These are phyloP conservation scores for Craniophora ligustri DNA, from an alignment of 2,888 invertebrate species.

Conservation along the genomic window DNA sequence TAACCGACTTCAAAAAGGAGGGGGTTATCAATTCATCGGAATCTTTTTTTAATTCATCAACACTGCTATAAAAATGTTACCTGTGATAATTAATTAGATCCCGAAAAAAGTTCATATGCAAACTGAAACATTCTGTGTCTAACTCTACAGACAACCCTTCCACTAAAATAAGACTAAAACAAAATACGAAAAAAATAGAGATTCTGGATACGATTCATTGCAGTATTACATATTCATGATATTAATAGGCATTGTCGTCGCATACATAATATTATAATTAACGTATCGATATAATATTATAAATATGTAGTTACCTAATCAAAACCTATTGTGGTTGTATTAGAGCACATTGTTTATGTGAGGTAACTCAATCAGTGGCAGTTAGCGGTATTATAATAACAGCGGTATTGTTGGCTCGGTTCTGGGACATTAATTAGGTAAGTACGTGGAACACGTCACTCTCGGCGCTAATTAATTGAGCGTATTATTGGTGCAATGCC, in stretches of 20 bases:
- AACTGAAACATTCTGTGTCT: constrained; percentile 24
- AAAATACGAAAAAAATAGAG: constrained; percentile 39
- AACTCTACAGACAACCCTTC: constrained; percentile 46
- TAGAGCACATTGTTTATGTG: constrained; percentile 65
- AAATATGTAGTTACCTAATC: constrained; percentile 47
- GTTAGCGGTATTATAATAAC: constrained; percentile 74
- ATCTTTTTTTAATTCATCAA: too few relatives aligned
- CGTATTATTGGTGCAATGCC: constrained; percentile 80
- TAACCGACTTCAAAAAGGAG: too few relatives aligned
- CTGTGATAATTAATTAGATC: constrained; percentile 44
- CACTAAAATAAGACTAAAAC: constrained; percentile 26
- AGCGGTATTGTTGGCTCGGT: constrained; percentile 71
- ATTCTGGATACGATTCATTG: constrained; percentile 28
- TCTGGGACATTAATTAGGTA: constrained; percentile 83
- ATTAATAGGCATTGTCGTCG: constrained; percentile 45
- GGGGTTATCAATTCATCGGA: too few relatives aligned
- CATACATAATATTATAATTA: constrained; percentile 26
- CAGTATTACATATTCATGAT: constrained; percentile 42
- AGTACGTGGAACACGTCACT: constrained; percentile 79
- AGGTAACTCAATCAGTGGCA: constrained; percentile 73
- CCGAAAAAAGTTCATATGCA: constrained; percentile 40
- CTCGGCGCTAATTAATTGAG: constrained; percentile 81
- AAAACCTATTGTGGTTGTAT: constrained; percentile 53
- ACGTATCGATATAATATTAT: constrained; percentile 47
- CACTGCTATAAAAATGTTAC: constrained; percentile 20